Base-by-base conservation (phyloP, 1,140 invertebrate genomes). In the Phocides pigmalion region DNA sequence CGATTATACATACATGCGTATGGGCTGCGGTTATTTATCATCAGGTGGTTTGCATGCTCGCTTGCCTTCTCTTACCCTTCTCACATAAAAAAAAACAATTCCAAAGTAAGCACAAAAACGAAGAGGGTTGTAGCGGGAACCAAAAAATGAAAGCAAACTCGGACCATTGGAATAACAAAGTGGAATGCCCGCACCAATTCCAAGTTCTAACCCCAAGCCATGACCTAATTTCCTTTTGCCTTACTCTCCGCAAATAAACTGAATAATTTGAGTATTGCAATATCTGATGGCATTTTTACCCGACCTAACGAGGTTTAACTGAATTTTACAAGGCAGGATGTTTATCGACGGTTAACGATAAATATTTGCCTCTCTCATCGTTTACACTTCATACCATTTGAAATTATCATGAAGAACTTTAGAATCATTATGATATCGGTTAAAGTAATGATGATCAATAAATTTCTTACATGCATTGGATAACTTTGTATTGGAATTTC, bases 241-340 rank as follows among this genome's bases (percentile, higher is more conserved):
- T 25, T 32, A 50, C 2, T 9, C 47, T 12, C 11, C 16, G 22
- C 47, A 50, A 35, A 50, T 50, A 25, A 50, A n/a, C 35, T 50
- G 25, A 35, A 50, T 50, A 28, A 32, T 50, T 50, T 50, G 32
- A 28, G 14, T 14, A 28, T 50, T 50, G 12, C 4, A 16, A 16
- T 35, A 32, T 50, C 25, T 50, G 25, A 28, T 11, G 47, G 47
- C 14, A 50, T 50, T 35, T 12, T 28, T 50, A 35, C 22, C 22
- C 6, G 14, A 28, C 25, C 14, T 32, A 6, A 32, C 2, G 6
- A 44, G 11, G 20, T 8, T 44, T 44, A 19, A 44, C 42, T 3
- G 15, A 0, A 1, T 2, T 35, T 35, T 35, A n/a, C 11, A 0
- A 1, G 32, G 11, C 6, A 8, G 4, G n/a, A 35, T 35, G 32